Base-by-base conservation (phyloP, 2,797 vertebrate species). In the Phrynocephalus forsythii region DNA sequence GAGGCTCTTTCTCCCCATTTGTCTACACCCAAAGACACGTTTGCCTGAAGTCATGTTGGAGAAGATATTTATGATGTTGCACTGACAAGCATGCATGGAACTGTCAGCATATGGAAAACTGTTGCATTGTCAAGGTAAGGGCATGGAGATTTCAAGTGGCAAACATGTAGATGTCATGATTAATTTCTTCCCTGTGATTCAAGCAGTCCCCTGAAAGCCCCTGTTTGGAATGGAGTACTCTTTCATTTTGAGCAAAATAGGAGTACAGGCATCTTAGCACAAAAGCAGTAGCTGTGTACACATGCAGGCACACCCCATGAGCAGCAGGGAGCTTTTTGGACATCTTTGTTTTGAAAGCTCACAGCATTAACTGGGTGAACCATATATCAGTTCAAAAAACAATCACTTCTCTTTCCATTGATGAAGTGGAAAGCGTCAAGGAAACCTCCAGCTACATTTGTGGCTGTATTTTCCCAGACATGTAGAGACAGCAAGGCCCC, bases 41-140 rank as follows among this genome's bases (percentile, higher is more conserved):
- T 79, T 86, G 38, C 85, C 88, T 83, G 85, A 82, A 83, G 80
- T 38, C 75, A 48, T 86, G 33, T 72, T 86, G 82, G 68, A 79
- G 67, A 86, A 83, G 56, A n/a, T 72, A 78, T 82, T 83, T 69
- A 79, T 82, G 52, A 83, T 83, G 66, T 48, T 72, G 66, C 63
- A 86, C n/a, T 80, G 82, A 80, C 82, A 88, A 68, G 77, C 68
- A 84, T 30, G 50, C 44, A 73, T 11, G 20, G 16, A 79, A 84
- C n/a, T 72, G 82, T 33, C 8, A 22, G 24, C 76, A 50, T 30
- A 69, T 44, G 60, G 38, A 75, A 38, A 73, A 6, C 33, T 66
- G 15, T 5, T 75, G 56, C 68, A 50, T 73, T 75, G 66, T 56
- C 68, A 88, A 84, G 44, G 38, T n/a, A 30, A 84, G 69, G 50